A percentile compares a stretch with the other conserved stretches of the same genome.
Evolutionary conservation across 2,113 vertebrate genomes (phyloP).

Genomic region (Sapayoa aenigma): DNA sequence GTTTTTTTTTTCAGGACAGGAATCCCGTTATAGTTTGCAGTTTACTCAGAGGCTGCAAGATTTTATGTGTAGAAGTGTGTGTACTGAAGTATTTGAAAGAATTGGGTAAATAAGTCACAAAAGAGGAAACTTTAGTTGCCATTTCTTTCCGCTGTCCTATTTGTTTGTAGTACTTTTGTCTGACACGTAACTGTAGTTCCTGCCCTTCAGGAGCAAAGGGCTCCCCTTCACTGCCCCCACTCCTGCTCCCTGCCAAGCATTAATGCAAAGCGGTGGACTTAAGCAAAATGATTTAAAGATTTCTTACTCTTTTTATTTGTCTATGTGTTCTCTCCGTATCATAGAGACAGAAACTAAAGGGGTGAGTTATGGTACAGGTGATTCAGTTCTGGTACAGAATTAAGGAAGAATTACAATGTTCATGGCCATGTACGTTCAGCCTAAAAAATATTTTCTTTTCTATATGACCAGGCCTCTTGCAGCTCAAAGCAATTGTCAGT

Average conservation of each 20-base stretch:
- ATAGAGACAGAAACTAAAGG: neutral
- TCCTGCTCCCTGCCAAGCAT: neutral
- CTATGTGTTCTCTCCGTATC: accelerated
- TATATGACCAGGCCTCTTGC: accelerated
- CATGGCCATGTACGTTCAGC: neutral
- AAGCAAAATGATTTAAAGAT: neutral
- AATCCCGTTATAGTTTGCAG: neutral
- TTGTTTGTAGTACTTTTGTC: neutral
- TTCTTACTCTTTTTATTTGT: neutral
- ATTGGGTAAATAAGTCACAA: neutral
- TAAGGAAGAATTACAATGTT: neutral
- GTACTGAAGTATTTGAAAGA: neutral
- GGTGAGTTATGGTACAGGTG: neutral
- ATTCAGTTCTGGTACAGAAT: neutral
- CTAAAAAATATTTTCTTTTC: neutral
- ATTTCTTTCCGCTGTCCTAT: neutral
- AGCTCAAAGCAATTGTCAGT: neutral
- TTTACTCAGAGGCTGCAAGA: neutral
- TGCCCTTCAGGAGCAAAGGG: neutral
- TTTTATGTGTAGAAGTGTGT: neutral
- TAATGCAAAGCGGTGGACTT: neutral
- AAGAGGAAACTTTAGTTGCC: neutral
- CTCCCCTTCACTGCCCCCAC: neutral
- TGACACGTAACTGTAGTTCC: accelerated
- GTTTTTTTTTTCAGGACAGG: neutral